These are phyloP conservation scores for Ferrisia virgata DNA, from an alignment of 2,888 invertebrate species.

Conservation along the genomic window DNA sequence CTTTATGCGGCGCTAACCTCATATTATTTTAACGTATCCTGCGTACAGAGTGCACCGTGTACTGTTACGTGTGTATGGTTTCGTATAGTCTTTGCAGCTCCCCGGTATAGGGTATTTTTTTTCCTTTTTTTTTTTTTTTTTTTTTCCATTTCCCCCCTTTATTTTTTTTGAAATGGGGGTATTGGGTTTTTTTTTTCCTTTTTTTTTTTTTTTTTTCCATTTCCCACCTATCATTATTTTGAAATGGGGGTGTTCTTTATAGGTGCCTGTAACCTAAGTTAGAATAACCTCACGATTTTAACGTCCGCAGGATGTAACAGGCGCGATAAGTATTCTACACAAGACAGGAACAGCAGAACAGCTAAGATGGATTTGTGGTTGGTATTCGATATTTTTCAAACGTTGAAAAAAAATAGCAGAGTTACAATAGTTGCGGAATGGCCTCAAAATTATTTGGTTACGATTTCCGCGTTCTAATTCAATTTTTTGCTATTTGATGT, in stretches of 20 bases:
- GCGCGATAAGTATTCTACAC: background rate
- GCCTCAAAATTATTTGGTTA: background rate
- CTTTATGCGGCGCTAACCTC: constrained; percentile 17
- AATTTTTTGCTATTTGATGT: too few relatives aligned
- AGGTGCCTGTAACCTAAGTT: too few relatives aligned
- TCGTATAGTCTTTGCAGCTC: background rate
- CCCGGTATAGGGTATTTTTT: background rate
- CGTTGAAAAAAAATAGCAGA: too few relatives aligned
- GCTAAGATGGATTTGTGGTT: background rate
- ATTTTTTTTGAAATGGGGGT: background rate
- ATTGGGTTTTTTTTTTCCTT: background rate
- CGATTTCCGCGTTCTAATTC: too few relatives aligned
- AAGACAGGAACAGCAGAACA: background rate
- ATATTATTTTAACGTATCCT: background rate
- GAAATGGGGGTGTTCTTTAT: background rate
- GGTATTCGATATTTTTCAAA: background rate
- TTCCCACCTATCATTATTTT: background rate
- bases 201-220: too few relatives aligned
- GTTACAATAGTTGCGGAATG: background rate
- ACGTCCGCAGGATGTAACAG: constrained; percentile 2
- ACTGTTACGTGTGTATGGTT: background rate
- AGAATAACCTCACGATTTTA: background rate
- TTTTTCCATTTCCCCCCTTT: too few relatives aligned
- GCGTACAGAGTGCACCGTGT: background rate
- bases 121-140: too few relatives aligned